phyloP scores from a whole-genome alignment of 2,113 vertebrate species.

The Azemiops feae region DNA sequence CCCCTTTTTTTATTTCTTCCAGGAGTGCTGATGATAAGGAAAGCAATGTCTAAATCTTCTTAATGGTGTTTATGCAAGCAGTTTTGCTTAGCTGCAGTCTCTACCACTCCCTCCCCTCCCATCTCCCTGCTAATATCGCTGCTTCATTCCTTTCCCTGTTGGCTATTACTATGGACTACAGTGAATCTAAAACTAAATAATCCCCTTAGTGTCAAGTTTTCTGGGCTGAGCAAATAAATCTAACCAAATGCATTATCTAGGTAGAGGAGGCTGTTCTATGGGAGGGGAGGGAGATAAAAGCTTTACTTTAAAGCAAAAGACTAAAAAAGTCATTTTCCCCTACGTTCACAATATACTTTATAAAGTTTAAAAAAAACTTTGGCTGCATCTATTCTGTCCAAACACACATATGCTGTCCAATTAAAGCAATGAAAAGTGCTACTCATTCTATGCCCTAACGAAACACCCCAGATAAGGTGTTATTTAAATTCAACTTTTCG shows the following conservation, averaged over 20 bases:
- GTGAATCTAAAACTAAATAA: conserved; percentile 93
- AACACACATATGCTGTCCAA: conserved; percentile 42
- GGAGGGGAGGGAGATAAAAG: conserved; percentile 72
- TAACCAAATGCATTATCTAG: conserved; percentile 92
- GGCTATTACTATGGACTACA: conserved; percentile 88
- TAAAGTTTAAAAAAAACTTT: conserved; percentile 59
- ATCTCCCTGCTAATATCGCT: conserved; percentile 79
- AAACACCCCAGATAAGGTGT: conserved; percentile 51
- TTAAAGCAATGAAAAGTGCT: conserved; percentile 59
- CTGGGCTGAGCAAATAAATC: conserved; percentile 85
- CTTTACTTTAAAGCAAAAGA: conserved; percentile 80
- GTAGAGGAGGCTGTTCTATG: conserved; percentile 79
- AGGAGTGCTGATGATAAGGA: conserved; percentile 85
- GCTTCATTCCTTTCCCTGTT: conserved; percentile 84
- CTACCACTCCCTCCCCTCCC: conserved; percentile 72
- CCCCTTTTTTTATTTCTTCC: conserved; percentile 75
- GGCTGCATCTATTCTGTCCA: conserved; percentile 51
- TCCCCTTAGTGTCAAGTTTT: conserved; percentile 96
- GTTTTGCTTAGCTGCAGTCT: conserved; percentile 81
- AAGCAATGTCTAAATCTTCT: conserved; percentile 86
- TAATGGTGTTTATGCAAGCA: conserved; percentile 88
- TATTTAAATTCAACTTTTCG: conserved; percentile 63
- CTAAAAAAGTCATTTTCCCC: conserved; percentile 65
- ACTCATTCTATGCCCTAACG: conserved; percentile 55
- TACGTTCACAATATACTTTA: conserved; percentile 67